Evolutionary conservation across 2,888 invertebrate species (phyloP).

Genomic region (Oxyscelio sp.): DNA sequence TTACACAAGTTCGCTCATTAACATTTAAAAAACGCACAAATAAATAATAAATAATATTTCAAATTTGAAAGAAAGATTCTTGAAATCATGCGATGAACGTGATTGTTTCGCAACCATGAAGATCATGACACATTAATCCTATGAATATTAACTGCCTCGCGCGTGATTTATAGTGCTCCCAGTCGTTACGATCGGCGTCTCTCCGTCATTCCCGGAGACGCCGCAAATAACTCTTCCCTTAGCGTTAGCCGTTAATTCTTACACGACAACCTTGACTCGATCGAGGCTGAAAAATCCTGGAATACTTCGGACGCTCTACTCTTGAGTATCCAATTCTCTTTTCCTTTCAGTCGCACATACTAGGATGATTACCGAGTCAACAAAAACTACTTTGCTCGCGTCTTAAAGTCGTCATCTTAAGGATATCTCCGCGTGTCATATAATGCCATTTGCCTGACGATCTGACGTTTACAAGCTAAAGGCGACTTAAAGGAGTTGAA

Average conservation of each 20-base stretch:
- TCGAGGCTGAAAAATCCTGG: constrained; percentile 74
- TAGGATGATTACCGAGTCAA: constrained; percentile 10
- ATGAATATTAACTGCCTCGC: constrained; percentile 80
- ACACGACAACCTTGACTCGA: constrained; percentile 71
- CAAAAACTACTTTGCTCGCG: constrained; percentile 39
- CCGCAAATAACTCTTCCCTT: constrained; percentile 49
- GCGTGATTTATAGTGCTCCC: constrained; percentile 79
- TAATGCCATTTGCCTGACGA: neutral
- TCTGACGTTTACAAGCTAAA: constrained; percentile 40
- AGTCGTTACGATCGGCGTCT: constrained; percentile 77
- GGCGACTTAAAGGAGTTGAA: constrained; percentile 19
- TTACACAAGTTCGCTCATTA: constrained; percentile 14
- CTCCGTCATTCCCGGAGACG: constrained; percentile 43
- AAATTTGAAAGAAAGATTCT: constrained; percentile 41
- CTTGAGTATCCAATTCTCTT: constrained; percentile 50
- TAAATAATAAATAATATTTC: constrained; percentile 60
- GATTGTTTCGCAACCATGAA: constrained; percentile 57
- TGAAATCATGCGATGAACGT: constrained; percentile 4
- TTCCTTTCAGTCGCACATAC: constrained; percentile 32
- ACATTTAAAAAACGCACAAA: constrained; percentile 21
- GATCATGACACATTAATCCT: constrained; percentile 78
- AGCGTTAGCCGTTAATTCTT: constrained; percentile 75
- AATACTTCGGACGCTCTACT: constrained; percentile 52
- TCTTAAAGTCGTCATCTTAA: constrained; percentile 30
- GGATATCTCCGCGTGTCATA: constrained; percentile 38